Evolutionary conservation across 2,888 invertebrate genomes (phyloP).

Genomic region (Tiliacea citrago): DNA sequence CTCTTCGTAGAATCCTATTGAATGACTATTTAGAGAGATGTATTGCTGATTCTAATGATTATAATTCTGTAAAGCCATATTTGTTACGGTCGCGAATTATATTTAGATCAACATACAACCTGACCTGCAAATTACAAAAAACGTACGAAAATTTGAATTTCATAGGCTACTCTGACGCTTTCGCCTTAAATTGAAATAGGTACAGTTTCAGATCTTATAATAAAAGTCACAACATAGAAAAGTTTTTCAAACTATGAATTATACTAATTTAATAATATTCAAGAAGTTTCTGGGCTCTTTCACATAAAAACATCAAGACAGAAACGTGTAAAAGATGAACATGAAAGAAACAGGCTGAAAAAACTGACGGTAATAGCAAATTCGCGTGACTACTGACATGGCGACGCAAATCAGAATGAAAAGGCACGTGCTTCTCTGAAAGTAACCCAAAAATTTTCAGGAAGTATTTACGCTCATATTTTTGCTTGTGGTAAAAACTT

Average conservation of each 20-base stretch:
- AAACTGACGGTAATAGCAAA: conserved; percentile 51
- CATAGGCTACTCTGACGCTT: too few relatives aligned
- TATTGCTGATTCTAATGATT: too few relatives aligned
- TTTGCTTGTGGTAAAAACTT: not conserved
- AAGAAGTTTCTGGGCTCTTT: conserved; percentile 26
- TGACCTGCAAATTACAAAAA: too few relatives aligned
- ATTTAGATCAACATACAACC: too few relatives aligned
- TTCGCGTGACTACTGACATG: conserved; percentile 59
- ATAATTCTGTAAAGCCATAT: too few relatives aligned
- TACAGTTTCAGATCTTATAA: not conserved
- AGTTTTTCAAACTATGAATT: conserved; percentile 7
- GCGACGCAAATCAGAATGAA: conserved; percentile 50
- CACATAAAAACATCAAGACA: conserved; percentile 24
- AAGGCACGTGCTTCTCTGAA: conserved; percentile 49
- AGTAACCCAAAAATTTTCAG: conserved; percentile 25
- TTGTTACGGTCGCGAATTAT: too few relatives aligned
- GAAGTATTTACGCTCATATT: conserved; percentile 4
- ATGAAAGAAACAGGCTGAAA: conserved; percentile 47
- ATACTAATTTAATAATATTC: conserved; percentile 25
- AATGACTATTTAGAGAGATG: too few relatives aligned
- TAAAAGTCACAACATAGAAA: conserved; percentile 3
- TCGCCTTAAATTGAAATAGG: not conserved
- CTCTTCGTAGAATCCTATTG: too few relatives aligned
- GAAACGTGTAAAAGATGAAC: conserved; percentile 37
- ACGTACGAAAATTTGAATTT: too few relatives aligned